These are phyloP conservation scores for Crotalus helleri DNA, from an alignment of 2,113 vertebrate species.

Conservation along the genomic window DNA sequence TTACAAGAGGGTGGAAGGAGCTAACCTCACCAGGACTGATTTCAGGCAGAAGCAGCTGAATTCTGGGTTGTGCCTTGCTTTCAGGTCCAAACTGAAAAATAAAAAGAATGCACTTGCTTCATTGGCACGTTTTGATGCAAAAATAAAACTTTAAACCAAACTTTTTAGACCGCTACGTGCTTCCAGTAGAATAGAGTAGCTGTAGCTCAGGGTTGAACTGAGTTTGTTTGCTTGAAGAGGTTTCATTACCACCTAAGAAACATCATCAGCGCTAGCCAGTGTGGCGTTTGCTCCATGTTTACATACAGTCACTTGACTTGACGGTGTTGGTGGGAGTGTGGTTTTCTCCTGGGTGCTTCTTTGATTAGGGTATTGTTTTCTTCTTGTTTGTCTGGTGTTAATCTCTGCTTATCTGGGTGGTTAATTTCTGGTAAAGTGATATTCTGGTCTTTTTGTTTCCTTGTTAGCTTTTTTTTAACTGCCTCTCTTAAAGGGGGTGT, in stretches of 20 bases:
- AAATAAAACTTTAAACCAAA: not conserved
- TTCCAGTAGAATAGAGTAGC: not conserved
- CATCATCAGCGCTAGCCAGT: not conserved
- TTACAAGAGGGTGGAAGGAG: constrained; percentile 24
- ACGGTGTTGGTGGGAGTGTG: not conserved
- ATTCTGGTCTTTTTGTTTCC: not conserved
- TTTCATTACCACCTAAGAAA: not conserved
- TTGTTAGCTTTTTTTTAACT: not conserved
- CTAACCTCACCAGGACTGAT: not conserved
- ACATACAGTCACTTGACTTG: not conserved
- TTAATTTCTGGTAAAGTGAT: not conserved
- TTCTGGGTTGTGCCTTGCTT: not conserved
- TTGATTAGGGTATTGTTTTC: not conserved
- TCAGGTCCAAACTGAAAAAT: not conserved
- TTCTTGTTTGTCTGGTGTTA: not conserved
- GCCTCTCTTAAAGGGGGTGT: not conserved
- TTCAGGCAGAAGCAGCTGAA: not conserved
- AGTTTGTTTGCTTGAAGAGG: not conserved
- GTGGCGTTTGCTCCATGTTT: not conserved
- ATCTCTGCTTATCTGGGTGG: not conserved
- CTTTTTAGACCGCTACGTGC: not conserved
- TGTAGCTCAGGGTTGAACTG: not conserved
- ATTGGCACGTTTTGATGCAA: not conserved
- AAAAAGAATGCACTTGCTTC: not conserved
- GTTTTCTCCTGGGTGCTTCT: not conserved